phyloP scores from a whole-genome alignment of 1,140 invertebrate genomes.

The Archivesica marissinica region DNA sequence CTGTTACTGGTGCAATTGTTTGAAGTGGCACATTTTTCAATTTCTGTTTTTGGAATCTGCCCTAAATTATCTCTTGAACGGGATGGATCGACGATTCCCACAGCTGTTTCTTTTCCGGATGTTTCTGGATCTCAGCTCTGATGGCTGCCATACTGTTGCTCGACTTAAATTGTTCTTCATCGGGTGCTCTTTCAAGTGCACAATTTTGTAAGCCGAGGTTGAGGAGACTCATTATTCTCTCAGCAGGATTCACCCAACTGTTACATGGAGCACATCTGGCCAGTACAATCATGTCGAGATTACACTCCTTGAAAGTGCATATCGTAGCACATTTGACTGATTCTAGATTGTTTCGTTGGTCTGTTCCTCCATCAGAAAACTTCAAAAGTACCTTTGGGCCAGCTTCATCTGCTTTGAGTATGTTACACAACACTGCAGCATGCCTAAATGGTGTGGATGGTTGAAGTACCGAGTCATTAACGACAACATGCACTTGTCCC shows the following conservation, averaged over 20 bases:
- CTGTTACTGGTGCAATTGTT: too few relatives aligned
- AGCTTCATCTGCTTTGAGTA: too few relatives aligned
- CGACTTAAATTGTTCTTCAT: too few relatives aligned
- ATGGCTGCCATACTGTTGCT: too few relatives aligned
- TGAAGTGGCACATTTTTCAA: too few relatives aligned
- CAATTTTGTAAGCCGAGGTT: conserved; percentile 62
- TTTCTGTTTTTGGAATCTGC: too few relatives aligned
- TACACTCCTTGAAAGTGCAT: conserved; percentile 45
- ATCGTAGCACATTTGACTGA: conserved; percentile 55
- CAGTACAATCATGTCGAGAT: conserved; percentile 64
- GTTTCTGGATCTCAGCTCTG: too few relatives aligned
- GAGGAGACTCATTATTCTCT: conserved; percentile 55
- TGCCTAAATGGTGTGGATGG: conserved; percentile 34
- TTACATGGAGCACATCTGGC: conserved; percentile 59
- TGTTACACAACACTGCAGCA: conserved; percentile 37
- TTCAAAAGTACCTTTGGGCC: too few relatives aligned
- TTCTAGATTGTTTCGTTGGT: conserved; percentile 62
- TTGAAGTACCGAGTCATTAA: conserved; percentile 58
- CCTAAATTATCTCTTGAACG: too few relatives aligned
- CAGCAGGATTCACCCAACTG: conserved; percentile 63
- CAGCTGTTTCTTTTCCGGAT: too few relatives aligned
- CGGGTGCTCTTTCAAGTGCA: conserved; percentile 18
- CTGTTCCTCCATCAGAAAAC: conserved; percentile 70
- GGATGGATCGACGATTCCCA: too few relatives aligned
- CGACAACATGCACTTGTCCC: conserved; percentile 10